Percentiles rank a stretch among this genome's conserved stretches.
phyloP scores from a whole-genome alignment of 2,113 vertebrate genomes.

The Carettochelys insculpta region DNA sequence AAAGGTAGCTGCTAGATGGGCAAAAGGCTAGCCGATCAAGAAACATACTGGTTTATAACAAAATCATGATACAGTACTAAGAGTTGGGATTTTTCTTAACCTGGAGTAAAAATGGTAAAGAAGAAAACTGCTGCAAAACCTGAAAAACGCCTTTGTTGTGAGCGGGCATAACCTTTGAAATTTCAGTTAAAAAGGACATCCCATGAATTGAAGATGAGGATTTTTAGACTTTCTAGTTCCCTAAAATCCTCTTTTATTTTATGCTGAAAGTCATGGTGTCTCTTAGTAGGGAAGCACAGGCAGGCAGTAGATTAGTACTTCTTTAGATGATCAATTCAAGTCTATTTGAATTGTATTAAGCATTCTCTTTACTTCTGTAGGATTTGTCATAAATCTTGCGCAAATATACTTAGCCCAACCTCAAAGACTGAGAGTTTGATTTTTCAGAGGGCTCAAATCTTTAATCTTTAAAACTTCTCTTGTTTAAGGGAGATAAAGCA shows the following conservation, averaged over 20 bases:
- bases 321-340: slow-evolving; percentile 71
- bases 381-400: slow-evolving; percentile 72
- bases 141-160: slow-evolving; percentile 40
- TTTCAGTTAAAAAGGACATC: slow-evolving; percentile 55
- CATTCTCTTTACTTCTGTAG: slow-evolving; percentile 68
- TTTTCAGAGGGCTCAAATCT: slow-evolving; percentile 69
- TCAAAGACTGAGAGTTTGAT: slow-evolving; percentile 71
- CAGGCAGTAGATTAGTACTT: slow-evolving; percentile 65
- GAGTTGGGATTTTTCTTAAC: slow-evolving; percentile 43
- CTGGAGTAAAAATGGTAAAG: neutral
- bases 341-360: slow-evolving; percentile 71
- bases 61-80: slow-evolving; percentile 28
- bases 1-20: slow-evolving; percentile 62
- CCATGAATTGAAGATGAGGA: slow-evolving; percentile 60
- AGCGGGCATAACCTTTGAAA: slow-evolving; percentile 65
- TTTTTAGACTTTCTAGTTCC: slow-evolving; percentile 61
- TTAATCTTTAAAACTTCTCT: slow-evolving; percentile 66
- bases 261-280: slow-evolving; percentile 52
- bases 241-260: slow-evolving; percentile 66
- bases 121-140: slow-evolving; percentile 27
- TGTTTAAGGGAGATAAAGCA: slow-evolving; percentile 72
- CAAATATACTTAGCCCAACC: slow-evolving; percentile 64
- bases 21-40: slow-evolving; percentile 35
- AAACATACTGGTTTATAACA: slow-evolving; percentile 45
- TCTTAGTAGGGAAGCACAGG: slow-evolving; percentile 43